Evolutionary conservation across 1,140 invertebrate species (phyloP).

Genomic region (Gonioctena quinquepunctata): DNA sequence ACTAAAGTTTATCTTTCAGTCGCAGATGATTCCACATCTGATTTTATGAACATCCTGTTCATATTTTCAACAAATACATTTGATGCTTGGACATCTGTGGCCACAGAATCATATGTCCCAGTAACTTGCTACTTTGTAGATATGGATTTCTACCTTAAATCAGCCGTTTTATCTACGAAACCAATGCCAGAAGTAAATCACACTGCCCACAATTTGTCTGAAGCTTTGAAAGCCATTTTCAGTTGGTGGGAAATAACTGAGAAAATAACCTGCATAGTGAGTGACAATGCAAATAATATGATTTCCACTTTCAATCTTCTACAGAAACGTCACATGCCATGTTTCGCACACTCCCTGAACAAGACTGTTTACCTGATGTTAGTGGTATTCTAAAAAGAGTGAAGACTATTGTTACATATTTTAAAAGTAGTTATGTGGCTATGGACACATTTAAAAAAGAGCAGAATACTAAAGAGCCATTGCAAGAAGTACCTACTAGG

Average conservation of each 20-base stretch:
- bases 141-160: not conserved
- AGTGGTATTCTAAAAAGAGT: not conserved
- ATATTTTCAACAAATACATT: no score
- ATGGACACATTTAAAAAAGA: constrained; percentile 19
- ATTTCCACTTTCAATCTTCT: constrained; percentile 4
- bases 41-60: no score
- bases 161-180: constrained; percentile 5
- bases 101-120: constrained; percentile 19
- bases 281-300: constrained; percentile 21
- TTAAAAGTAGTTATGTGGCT: constrained; percentile 23
- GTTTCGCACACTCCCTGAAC: constrained; percentile 6
- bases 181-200: constrained; percentile 13
- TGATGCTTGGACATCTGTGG: constrained; percentile 19
- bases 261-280: constrained; percentile 17
- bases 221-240: not conserved
- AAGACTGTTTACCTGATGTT: not conserved
- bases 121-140: constrained; percentile 24
- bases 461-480: constrained; percentile 12
- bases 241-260: constrained; percentile 14
- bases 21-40: no score
- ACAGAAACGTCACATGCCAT: constrained; percentile 18
- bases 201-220: constrained; percentile 14
- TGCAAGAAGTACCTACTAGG: constrained; percentile 20
- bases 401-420: constrained; percentile 19
- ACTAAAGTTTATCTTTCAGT: no score